A percentile compares a stretch with the other conserved stretches of the same genome.
These are phyloP conservation scores for Equus przewalskii DNA, from an alignment of 2,113 vertebrate genomes.

Conservation along the genomic window DNA sequence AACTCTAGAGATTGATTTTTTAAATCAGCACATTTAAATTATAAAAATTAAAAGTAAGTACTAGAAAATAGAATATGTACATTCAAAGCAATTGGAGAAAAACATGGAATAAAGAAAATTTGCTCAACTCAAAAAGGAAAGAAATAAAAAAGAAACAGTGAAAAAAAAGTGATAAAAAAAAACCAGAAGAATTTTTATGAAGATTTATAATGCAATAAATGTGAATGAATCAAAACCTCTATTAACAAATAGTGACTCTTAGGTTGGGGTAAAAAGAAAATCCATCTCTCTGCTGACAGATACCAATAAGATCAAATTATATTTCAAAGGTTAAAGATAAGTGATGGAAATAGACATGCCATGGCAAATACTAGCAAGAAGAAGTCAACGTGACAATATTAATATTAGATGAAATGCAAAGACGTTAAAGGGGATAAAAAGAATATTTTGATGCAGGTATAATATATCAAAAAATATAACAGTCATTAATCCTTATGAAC, in stretches of 20 bases:
- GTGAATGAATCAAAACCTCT: constrained; percentile 25
- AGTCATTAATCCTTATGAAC: background rate
- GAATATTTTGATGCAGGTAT: background rate
- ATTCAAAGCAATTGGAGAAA: background rate
- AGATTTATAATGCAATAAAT: constrained; percentile 28
- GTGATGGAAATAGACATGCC: background rate
- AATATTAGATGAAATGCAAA: constrained; percentile 15
- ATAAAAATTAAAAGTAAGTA: background rate
- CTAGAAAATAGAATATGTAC: background rate
- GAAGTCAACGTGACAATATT: background rate
- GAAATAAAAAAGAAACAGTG: background rate
- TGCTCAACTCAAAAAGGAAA: background rate
- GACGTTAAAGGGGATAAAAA: background rate
- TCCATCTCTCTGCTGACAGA: background rate
- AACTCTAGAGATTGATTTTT: background rate
- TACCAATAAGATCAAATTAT: background rate
- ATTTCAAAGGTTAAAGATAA: constrained; percentile 34
- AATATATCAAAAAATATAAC: background rate
- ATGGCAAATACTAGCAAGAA: background rate
- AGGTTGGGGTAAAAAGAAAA: constrained; percentile 18
- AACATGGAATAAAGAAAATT: constrained; percentile 2
- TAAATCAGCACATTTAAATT: background rate
- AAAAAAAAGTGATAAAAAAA: background rate
- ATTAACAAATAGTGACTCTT: background rate
- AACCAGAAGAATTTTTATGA: background rate